A percentile compares a stretch with the other conserved stretches of the same genome.
Conservation (phyloP, 2,113 vertebrate genomes). For the Smithornis capensis region DNA sequence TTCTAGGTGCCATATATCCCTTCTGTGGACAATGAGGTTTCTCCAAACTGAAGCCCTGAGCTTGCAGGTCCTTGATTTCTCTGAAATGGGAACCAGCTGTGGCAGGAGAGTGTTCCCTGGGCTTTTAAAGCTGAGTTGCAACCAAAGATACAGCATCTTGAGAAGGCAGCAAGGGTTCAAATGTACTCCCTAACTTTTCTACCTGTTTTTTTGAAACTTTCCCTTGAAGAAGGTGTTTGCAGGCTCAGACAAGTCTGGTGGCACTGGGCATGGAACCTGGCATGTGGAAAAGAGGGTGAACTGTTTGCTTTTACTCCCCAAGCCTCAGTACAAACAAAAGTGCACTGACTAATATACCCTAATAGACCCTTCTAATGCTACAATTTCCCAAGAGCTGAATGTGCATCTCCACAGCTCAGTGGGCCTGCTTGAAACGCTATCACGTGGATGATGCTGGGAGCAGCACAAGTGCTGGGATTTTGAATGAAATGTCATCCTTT, state of each 20-base stretch:
- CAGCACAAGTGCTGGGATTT: background rate
- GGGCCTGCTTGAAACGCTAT: background rate
- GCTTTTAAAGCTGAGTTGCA: background rate
- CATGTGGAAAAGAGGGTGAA: background rate
- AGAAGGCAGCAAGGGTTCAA: background rate
- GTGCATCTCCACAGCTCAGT: background rate
- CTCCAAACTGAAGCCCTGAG: background rate
- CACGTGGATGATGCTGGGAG: rapidly evolving
- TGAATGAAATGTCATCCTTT: background rate
- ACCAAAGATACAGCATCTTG: background rate
- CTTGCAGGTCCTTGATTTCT: background rate
- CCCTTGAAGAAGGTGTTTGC: background rate
- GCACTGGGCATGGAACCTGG: background rate
- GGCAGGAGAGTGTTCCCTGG: background rate
- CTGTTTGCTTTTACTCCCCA: background rate
- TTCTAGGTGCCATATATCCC: background rate
- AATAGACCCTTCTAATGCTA: background rate
- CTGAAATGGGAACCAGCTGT: background rate
- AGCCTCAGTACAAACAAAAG: background rate
- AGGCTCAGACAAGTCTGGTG: background rate
- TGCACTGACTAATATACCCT: background rate
- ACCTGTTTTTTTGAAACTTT: background rate
- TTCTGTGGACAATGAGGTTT: background rate
- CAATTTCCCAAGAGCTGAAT: background rate
- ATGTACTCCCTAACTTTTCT: background rate